Evolutionary conservation across 2,888 invertebrate species (phyloP).

Genomic region (Drosophila cracens): DNA sequence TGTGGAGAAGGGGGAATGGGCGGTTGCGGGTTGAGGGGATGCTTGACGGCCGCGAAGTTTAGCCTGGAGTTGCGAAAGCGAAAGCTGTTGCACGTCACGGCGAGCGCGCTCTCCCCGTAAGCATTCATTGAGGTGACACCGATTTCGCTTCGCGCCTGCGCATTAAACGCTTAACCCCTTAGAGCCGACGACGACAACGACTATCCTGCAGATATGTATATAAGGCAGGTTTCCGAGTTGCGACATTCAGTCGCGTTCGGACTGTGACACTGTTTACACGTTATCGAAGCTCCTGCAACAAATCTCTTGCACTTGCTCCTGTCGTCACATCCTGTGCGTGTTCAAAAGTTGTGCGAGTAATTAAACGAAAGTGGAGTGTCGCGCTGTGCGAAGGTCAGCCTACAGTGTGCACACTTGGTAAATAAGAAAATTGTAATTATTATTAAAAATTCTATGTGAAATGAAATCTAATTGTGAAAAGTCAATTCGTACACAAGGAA

Average conservation of each 20-base stretch:
- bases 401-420: slow-evolving; percentile 30
- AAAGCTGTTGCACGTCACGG: slow-evolving; percentile 57
- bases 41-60: slow-evolving; percentile 36
- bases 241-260: slow-evolving; percentile 66
- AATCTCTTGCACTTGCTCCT: slow-evolving; percentile 10
- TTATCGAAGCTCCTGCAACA: not conserved
- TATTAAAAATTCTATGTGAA: slow-evolving; percentile 17
- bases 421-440: slow-evolving; percentile 16
- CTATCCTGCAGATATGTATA: slow-evolving; percentile 42
- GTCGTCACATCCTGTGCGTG: slow-evolving; percentile 59
- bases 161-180: slow-evolving; percentile 38
- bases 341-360: slow-evolving; percentile 52
- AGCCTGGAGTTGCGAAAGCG: slow-evolving; percentile 45
- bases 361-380: slow-evolving; percentile 48
- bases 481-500: too few species aligned
- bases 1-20: not conserved
- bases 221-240: slow-evolving; percentile 59
- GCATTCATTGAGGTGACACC: slow-evolving; percentile 55
- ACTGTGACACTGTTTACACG: slow-evolving; percentile 61
- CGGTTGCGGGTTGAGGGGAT: not conserved
- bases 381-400: slow-evolving; percentile 40
- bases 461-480: slow-evolving; percentile 11
- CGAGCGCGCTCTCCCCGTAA: slow-evolving; percentile 29
- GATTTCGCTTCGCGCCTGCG: slow-evolving; percentile 75
- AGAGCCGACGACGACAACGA: slow-evolving; percentile 27